These are phyloP conservation scores for Columba livia DNA, from an alignment of 2,113 vertebrate species.

Conservation along the genomic window DNA sequence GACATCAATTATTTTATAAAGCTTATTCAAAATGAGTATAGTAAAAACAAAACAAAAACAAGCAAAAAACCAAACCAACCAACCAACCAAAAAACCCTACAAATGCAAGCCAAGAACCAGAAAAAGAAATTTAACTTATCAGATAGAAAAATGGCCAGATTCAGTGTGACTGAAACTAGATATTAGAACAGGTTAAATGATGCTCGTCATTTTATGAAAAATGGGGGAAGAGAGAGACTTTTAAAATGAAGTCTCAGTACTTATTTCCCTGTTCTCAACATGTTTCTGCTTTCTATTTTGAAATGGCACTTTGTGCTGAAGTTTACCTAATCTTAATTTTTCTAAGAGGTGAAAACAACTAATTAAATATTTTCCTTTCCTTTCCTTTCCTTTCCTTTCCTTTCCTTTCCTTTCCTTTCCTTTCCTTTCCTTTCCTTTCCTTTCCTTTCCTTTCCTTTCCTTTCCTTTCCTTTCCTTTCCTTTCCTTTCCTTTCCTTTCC, in stretches of 20 bases:
- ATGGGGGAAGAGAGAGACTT: background rate
- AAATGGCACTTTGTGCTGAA: background rate
- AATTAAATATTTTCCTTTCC: too few species aligned
- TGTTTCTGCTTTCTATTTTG: background rate
- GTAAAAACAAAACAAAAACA: background rate
- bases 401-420: too few species aligned
- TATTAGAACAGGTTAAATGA: background rate
- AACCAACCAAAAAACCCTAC: background rate
- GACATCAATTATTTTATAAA: background rate
- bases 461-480: too few species aligned
- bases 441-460: background rate
- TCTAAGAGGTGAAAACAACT: background rate
- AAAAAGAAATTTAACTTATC: background rate
- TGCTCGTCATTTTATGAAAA: background rate
- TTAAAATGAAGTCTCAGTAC: background rate
- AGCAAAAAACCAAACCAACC: background rate
- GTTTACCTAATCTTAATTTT: background rate
- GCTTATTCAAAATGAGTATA: background rate
- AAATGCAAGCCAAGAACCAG: background rate
- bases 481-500: background rate
- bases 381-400: too few species aligned
- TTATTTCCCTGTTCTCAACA: background rate
- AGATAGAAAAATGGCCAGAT: background rate
- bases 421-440: too few species aligned
- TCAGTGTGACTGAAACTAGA: background rate